Percentiles rank a stretch among this genome's conserved stretches.
phyloP scores from a whole-genome alignment of 2,797 vertebrate species.

The Astyanax mexicanus region DNA sequence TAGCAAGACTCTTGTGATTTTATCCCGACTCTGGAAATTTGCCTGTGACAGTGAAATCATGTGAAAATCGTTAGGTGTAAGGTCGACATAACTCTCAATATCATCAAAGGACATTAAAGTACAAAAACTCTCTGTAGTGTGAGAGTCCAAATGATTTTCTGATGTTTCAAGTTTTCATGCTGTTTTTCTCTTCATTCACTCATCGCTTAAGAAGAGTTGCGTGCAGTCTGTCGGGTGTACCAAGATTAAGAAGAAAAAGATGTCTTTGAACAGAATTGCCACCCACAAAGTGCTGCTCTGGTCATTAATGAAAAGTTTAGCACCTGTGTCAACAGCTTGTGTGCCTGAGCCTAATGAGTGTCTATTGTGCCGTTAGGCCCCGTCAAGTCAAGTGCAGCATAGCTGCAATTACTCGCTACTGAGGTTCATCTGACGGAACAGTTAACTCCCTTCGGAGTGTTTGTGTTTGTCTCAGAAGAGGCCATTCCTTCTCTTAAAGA shows the following conservation, averaged over 20 bases:
- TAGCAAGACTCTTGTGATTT: too few species aligned
- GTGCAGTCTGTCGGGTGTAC: conserved; percentile 55
- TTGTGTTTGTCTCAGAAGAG: conserved; percentile 36
- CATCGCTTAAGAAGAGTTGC: conserved; percentile 34
- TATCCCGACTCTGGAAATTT: too few species aligned
- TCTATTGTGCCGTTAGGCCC: conserved; percentile 53
- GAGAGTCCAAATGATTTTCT: neutral
- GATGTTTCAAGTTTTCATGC: neutral
- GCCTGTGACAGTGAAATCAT: too few species aligned
- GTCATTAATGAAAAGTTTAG: conserved; percentile 64
- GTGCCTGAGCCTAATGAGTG: conserved; percentile 60
- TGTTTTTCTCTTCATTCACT: conserved; percentile 36
- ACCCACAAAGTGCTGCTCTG: conserved; percentile 63
- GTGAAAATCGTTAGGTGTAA: too few species aligned
- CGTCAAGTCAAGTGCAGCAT: conserved; percentile 59
- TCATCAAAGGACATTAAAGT: neutral
- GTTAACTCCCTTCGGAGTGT: conserved; percentile 40
- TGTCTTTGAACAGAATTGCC: conserved; percentile 59
- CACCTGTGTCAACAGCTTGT: conserved; percentile 77
- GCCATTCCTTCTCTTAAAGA: conserved; percentile 16
- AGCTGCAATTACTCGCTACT: conserved; percentile 64
- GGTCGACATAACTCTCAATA: neutral
- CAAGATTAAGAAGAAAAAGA: conserved; percentile 55
- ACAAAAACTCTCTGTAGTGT: too few species aligned
- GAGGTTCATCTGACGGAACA: conserved; percentile 61